Percentiles rank a stretch among this genome's conserved stretches.
Evolutionary conservation across 2,113 vertebrate species (phyloP).

Genomic region (Clarias batrachus): DNA sequence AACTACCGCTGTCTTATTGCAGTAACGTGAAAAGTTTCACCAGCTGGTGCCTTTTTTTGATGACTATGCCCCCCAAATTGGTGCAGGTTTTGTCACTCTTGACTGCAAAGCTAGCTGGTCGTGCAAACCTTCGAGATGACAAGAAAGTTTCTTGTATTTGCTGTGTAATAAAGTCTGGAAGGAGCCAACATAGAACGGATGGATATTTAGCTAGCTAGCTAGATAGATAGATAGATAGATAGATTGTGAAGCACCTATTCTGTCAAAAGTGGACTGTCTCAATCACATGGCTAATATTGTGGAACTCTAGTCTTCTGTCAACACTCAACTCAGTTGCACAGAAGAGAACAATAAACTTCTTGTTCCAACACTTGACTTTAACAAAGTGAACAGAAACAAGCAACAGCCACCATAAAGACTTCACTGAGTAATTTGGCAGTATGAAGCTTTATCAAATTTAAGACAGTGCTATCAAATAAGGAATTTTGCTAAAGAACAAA

Average conservation of each 20-base stretch:
- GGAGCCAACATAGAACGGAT: background rate
- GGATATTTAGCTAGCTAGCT: too few species aligned
- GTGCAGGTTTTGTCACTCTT: background rate
- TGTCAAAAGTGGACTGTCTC: background rate
- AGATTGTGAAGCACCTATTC: background rate
- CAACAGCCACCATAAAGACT: background rate
- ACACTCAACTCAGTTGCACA: background rate
- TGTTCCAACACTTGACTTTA: background rate
- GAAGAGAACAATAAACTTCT: background rate
- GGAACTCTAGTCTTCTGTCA: background rate
- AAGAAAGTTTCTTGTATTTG: background rate
- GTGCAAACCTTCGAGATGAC: background rate
- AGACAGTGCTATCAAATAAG: background rate
- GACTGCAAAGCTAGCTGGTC: background rate
- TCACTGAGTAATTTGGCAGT: background rate
- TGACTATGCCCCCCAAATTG: background rate
- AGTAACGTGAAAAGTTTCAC: conserved; percentile 14
- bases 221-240: background rate
- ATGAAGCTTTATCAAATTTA: background rate
- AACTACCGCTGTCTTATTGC: background rate
- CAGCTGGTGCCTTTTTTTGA: background rate
- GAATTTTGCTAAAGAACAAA: background rate
- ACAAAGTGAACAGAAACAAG: background rate
- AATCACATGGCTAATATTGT: background rate
- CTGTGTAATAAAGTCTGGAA: background rate